Evolutionary conservation across 2,113 vertebrate genomes (phyloP), one percentile per base, ranked within the genome.

Genomic region (Dromas ardeola): DNA sequence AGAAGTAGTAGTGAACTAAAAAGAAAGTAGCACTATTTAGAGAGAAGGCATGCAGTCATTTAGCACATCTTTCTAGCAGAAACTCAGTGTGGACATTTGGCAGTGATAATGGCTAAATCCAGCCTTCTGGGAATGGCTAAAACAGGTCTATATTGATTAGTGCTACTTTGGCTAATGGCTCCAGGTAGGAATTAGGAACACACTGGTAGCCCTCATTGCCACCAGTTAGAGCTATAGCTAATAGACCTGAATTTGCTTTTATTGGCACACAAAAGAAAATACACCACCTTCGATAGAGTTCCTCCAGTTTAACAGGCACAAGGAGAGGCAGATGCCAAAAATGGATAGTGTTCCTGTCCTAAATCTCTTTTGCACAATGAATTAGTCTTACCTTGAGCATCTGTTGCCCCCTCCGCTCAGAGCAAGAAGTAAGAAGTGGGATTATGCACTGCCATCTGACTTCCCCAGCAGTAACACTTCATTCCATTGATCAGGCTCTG

Each of bases 401-500:
- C 53, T 87, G 47, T 74, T 77, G 78, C 63, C 40, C 76, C 29
- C 55, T 94, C 40, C 4, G 8, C 58, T 87, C 81, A 27, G 40
- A 84, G 61, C 25, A 77, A 94, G 38, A 73, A 53, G 76, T 32
- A 62, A 53, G 58, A 91, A 89, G 72, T 47, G 66, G 67, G 49
- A 67, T 67, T 79, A 43, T 11, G 34, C 34, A 13, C 58, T 67
- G 55, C 58, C 61, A 32, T 26, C 78, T 34, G 52, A 71, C n/a
- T 91, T 80, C 56, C 72, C 85, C 90, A 73, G 56, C 74, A 79
- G 42, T 53, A 91, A 29, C 89, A 55, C 50, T 69, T 93, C 81
- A n/a, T 93, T 86, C 29, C 76, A 55, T 42, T 82, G 71, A 94
- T 88, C 67, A 89, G 82, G 45, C 74, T 93, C 81, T 95, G 95